Base-by-base conservation (phyloP, 1,140 invertebrate genomes). In the Aricia agestis region DNA sequence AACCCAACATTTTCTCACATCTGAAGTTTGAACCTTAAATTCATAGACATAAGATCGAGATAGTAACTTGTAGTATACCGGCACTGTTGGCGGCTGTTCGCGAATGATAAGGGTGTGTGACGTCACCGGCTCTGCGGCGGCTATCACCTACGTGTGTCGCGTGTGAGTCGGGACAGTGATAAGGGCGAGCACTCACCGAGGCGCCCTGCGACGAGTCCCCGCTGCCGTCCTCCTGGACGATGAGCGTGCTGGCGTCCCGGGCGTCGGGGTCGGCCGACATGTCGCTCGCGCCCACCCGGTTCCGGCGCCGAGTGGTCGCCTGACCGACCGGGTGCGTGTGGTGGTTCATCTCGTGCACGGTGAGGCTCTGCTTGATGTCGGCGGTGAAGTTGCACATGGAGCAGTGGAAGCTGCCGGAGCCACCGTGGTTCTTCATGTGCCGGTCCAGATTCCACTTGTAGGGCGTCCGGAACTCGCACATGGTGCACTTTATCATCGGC, bases 371-470 rank as follows among this genome's bases (percentile, higher is more conserved):
- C 81, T 98, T 97, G 77, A 97, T 98, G 80, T 98, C 96, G 13
- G 97, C 96, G 0, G 97, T 96, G 87, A 98, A 99, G 83, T 96
- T 97, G 88, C 98, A 99, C 72, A 96, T 94, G 17, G 94, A 94
- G 89, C 98, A 99, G 79, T 95, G 95, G 89, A 96, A 97, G 68
- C 94, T 94, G 15, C 97, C 97, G 19, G 93, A 94, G 0, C 96
- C 96, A 59, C 94, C 95, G 84, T 99, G 98, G 84, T 98, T 98
- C 86, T 97, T 95, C 90, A 96, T 96, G 83, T 99, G 98, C 15
- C 98, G 93, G 82, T 98, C 97, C 85, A 98, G 93, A 90, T 98
- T 98, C 95, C 97, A 97, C 87, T 97, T 97, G 92, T 98, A 97
- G 9, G 97, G 96, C 9, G 97, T 98, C 68, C 96, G 95, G 86